Evolutionary conservation across 2,797 vertebrate species (phyloP), one percentile per base, ranked within the genome.

Genomic region (Oceanodroma leucorhoa): DNA sequence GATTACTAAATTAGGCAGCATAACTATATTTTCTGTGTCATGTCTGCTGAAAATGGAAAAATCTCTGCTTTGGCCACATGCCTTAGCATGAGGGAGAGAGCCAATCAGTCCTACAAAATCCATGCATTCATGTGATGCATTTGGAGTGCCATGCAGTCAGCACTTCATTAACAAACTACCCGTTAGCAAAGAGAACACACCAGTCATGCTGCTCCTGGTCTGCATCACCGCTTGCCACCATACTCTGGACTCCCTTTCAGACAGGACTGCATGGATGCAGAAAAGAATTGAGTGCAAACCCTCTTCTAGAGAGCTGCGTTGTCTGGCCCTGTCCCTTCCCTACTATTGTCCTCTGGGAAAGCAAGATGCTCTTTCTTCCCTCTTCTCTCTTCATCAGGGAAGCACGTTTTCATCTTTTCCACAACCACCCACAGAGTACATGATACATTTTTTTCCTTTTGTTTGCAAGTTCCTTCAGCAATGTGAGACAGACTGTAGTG

Each of bases 111-210:
- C 51, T 84, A 58, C 24, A 76, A 76, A 65, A 50, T 20, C 1
- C 1, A 11, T 24, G 24, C 22, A 17, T 36, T 48, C 29, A 6
- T 43, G 24, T 2, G 1, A 13, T 3, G 27, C 12, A 26, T 53
- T 66, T 48, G 29, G 27, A 13, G 10, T 23, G 10, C 32, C 36
- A 14, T 6, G 8, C 46, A 51, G 16, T n/a, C 34, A 73, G 60
- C 9, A 1, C 21, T 76, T 82, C 24, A 22, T 51, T 54, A 55
- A 55, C 11, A 70, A 36, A 27, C 38, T 22, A 22, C 22, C n/a
- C 0, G 0, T 24, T 6, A 30, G 29, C 1, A 6, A 43, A 57
- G 26, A 51, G 57, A 76, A 45, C 7, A 53, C 30, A 18, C 5
- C 2, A 26, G 30, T 53, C 34, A 0, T 20, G 7, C 16, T 11